Conservation (phyloP, 1,140 invertebrate genomes). For the Lordiphosa clarofinis region DNA sequence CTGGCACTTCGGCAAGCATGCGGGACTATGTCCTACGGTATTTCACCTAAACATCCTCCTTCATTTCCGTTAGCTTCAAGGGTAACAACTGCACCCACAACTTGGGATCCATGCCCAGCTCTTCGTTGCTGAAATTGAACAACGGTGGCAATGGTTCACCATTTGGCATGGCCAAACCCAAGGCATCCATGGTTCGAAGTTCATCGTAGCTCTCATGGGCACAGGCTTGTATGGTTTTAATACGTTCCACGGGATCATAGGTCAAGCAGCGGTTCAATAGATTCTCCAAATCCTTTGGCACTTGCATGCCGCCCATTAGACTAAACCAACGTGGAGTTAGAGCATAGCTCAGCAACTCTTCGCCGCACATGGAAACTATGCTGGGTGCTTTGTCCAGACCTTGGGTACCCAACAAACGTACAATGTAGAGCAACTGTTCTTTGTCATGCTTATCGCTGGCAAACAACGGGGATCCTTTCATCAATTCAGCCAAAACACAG, state of each 20-base stretch:
- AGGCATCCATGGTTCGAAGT: slow-evolving; percentile 38
- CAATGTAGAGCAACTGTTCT: slow-evolving; percentile 11
- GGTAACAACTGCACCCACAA: slow-evolving; percentile 33
- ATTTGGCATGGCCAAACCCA: slow-evolving; percentile 35
- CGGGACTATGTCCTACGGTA: too few species aligned
- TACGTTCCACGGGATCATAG: slow-evolving; percentile 24
- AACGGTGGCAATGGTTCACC: slow-evolving; percentile 25
- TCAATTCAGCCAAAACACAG: slow-evolving; percentile 97
- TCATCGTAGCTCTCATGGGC: slow-evolving; percentile 32
- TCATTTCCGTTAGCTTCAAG: slow-evolving; percentile 4
- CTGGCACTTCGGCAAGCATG: too few species aligned
- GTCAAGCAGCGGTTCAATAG: slow-evolving; percentile 29
- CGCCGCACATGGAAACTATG: neutral
- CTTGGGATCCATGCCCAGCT: slow-evolving; percentile 18
- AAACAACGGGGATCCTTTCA: slow-evolving; percentile 98
- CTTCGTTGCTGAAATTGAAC: slow-evolving; percentile 41
- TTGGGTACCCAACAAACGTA: slow-evolving; percentile 21
- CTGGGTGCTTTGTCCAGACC: slow-evolving; percentile 25
- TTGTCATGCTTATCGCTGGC: neutral
- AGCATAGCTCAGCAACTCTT: too few species aligned
- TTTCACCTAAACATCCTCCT: too few species aligned
- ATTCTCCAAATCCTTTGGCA: slow-evolving; percentile 28
- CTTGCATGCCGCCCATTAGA: neutral
- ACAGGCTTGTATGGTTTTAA: slow-evolving; percentile 27
- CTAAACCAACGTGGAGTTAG: slow-evolving; percentile 15